phyloP scores from a whole-genome alignment of 2,113 vertebrate genomes.

The Rana temporaria region DNA sequence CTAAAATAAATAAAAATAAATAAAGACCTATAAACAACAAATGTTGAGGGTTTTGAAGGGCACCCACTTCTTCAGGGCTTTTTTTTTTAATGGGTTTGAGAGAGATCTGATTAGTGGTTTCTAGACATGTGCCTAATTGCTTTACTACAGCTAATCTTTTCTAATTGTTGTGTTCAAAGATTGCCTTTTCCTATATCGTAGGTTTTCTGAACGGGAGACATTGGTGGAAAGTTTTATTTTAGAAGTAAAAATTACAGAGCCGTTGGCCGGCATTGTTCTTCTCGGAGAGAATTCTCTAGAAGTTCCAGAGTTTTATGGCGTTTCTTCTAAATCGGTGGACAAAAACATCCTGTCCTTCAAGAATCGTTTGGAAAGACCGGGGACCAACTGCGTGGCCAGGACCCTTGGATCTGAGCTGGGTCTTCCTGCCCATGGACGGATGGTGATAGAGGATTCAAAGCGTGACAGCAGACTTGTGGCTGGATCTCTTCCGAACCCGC shows the following conservation, averaged over 20 bases:
- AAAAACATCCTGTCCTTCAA: slow-evolving; percentile 67
- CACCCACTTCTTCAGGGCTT: too few species aligned
- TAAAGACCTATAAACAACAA: too few species aligned
- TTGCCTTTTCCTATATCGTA: slow-evolving; percentile 60
- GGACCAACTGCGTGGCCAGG: slow-evolving; percentile 64
- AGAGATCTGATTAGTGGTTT: too few species aligned
- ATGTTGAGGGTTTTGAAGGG: too few species aligned
- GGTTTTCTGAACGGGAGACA: slow-evolving; percentile 77
- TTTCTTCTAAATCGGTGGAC: slow-evolving; percentile 74
- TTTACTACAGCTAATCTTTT: too few species aligned
- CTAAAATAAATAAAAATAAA: too few species aligned
- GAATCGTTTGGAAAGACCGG: not conserved
- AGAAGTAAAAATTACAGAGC: slow-evolving; percentile 65
- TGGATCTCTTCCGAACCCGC: slow-evolving; percentile 3
- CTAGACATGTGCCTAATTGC: too few species aligned
- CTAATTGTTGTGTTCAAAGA: too few species aligned
- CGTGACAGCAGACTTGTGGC: not conserved
- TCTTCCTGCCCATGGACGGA: slow-evolving; percentile 67
- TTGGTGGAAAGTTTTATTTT: slow-evolving; percentile 70
- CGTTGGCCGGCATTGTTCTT: slow-evolving; percentile 60
- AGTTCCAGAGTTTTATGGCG: slow-evolving; percentile 72
- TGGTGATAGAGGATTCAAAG: slow-evolving; percentile 64
- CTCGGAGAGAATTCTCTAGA: slow-evolving; percentile 70
- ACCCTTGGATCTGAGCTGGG: slow-evolving; percentile 64
- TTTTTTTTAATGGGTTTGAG: too few species aligned